These are phyloP conservation scores for Emmelina monodactyla DNA, from an alignment of 2,888 invertebrate genomes.

Conservation along the genomic window DNA sequence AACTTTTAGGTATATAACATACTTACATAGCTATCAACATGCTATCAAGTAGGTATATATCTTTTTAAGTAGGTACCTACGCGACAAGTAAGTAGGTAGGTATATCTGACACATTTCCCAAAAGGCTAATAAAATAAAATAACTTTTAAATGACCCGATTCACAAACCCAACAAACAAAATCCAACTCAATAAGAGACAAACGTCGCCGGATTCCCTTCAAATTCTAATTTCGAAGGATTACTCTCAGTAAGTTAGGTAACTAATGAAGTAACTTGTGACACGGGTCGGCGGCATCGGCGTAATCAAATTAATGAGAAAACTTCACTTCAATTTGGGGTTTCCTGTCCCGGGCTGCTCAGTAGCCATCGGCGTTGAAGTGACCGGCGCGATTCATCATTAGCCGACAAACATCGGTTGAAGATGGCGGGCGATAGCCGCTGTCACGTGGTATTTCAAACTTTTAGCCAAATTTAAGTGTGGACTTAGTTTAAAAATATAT, in stretches of 20 bases:
- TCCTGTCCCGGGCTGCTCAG: slow-evolving; percentile 58
- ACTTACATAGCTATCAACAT: neutral
- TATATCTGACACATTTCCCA: neutral
- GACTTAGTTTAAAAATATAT: too few species aligned
- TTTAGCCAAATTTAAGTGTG: too few species aligned
- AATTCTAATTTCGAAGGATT: slow-evolving; percentile 55
- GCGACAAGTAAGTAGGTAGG: neutral
- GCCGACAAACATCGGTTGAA: slow-evolving; percentile 31
- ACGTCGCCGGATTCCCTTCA: too few species aligned
- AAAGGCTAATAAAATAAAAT: too few species aligned
- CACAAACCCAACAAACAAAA: too few species aligned
- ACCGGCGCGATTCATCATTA: too few species aligned
- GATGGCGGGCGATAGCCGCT: slow-evolving; percentile 10
- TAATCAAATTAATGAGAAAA: slow-evolving; percentile 67
- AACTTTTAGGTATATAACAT: too few species aligned
- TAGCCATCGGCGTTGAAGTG: slow-evolving; percentile 56
- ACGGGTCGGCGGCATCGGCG: slow-evolving; percentile 63
- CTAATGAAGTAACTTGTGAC: slow-evolving; percentile 66
- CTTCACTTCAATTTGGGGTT: slow-evolving; percentile 62
- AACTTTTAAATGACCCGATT: too few species aligned
- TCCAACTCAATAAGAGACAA: too few species aligned
- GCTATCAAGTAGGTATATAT: neutral
- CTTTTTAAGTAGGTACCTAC: too few species aligned
- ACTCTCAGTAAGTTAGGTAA: slow-evolving; percentile 60
- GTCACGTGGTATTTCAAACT: too few species aligned